Base-by-base conservation (phyloP, 2,888 invertebrate genomes). In the Rotaria macrura region DNA sequence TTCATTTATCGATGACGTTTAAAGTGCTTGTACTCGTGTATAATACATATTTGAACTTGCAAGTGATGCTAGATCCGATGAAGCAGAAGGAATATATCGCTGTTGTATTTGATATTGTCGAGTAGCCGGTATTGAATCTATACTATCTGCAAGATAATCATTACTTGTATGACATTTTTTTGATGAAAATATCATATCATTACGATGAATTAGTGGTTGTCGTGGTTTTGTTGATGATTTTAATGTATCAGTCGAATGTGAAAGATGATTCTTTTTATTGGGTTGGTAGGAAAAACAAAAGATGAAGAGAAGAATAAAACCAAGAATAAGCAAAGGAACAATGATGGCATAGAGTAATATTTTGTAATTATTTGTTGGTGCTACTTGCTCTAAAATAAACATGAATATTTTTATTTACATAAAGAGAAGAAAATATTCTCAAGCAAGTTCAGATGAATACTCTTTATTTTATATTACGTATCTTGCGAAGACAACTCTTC, bases 201-300 rank as follows among this genome's bases (percentile, higher is more conserved):
- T 79, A 25, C 10, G 23, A 43, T 79, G 40, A 43, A 65, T 38
- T 34, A 65, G 38, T 65, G 65, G 65, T 65, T 34, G 34, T 65
- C 34, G 65, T n/a, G 79, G n/a, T 79, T 43, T 43, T 25, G n/a
- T 79, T n/a, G 79, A 79, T n/a, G 79, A 79, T 79, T 79, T 43
- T 12, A 65, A 65, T 34, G n/a, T 79, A 25, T 43, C 43, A 25
- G 79, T 40, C 0, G 12, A n/a, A 40, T 43, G 43, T 79, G 79
- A 38, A 40, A 23, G 72, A 38, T 72, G 43, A 79, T 52, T 2
- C 20, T 52, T 52, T 23, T 20, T 65, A n/a, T 34, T 10, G 12
- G 14, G 65, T 10, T 7, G 65, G 3, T 23, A 3, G n/a, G n/a
- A 43, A 79, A 14, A 25, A 43, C 79, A 79, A 43, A 79, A 43